Evolutionary conservation across 2,797 vertebrate species (phyloP), one percentile per base, ranked within the genome.

Genomic region (Enteromius mattozi): DNA sequence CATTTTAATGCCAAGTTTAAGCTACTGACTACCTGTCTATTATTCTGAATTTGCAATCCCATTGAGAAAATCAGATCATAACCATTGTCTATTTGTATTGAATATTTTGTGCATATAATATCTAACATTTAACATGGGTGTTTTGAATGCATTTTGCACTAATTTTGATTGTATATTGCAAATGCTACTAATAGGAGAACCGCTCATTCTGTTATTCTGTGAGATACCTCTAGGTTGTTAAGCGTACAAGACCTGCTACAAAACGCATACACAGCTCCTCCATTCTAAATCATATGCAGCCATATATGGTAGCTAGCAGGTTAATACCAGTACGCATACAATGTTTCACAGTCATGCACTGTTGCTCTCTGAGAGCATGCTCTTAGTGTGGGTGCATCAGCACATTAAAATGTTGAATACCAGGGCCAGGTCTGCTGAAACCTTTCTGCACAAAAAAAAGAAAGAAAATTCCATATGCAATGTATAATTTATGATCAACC

Each of bases 401-500:
- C n/a, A 75, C 71, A 47, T 78, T 81, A 56, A 76, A 77, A 81
- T 70, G 54, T 79, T 81, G 42, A 84, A 69, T 71, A 59, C 54
- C 35, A 74, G 51, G 30, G 66, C 24, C 47, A 78, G 30, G 8
- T 61, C 56, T 78, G 75, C 65, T 54, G n/a, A 83, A 84, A 37
- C 45, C 61, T 42, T 68, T 69, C 17, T 45, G 61, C 61, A 33
- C 6, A n/a, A 56, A 47, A 30, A 63, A 56, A n/a, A 59, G 1
- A 12, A 12, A 59, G 3, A 51, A 51, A 7, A 37, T 56, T 68
- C 51, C 37, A 63, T 78, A 69, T 63, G 66, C 40, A 72, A 79
- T 72, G 76, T 84, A 72, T 84, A 72, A 84, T 84, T 79, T 79
- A 84, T 84, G 83, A 51, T 72, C 66, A 79, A 72, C 76, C 42